These are phyloP conservation scores for Siniperca knerii DNA, from an alignment of 2,113 vertebrate genomes.

Conservation along the genomic window DNA sequence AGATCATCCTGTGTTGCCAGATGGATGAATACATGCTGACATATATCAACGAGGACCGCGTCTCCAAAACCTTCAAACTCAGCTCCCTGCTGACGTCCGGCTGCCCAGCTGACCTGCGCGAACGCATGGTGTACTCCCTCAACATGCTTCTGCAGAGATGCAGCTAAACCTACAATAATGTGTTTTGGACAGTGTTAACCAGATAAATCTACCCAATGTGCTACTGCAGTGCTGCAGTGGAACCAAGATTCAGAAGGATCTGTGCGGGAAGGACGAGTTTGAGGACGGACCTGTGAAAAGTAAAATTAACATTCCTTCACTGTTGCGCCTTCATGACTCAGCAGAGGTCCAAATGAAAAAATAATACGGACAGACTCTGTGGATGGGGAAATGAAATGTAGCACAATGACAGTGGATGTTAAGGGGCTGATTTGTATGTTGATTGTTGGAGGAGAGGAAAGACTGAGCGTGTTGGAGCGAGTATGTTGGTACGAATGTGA, in stretches of 20 bases:
- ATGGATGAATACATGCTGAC: conserved; percentile 95
- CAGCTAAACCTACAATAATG: conserved; percentile 83
- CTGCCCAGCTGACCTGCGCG: conserved; percentile 90
- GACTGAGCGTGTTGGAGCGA: conserved; percentile 45
- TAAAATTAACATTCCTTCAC: conserved; percentile 49
- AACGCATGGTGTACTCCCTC: conserved; percentile 95
- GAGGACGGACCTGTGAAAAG: conserved; percentile 47
- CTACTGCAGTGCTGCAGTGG: conserved; percentile 45
- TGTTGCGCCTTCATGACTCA: conserved; percentile 52
- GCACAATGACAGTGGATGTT: conserved; percentile 73
- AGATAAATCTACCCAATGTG: conserved; percentile 7
- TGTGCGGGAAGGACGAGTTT: conserved; percentile 21
- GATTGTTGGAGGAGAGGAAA: conserved; percentile 59
- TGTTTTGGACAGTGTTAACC: conserved; percentile 4
- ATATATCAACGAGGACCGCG: conserved; percentile 96
- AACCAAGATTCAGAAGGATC: conserved; percentile 17
- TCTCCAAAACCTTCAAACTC: conserved; percentile 92
- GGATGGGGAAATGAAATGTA: conserved; percentile 61
- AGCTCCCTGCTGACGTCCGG: conserved; percentile 91
- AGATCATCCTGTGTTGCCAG: conserved; percentile 95
- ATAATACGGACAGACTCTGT: conserved; percentile 24
- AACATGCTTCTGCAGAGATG: conserved; percentile 97
- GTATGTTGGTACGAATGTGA: conserved; percentile 88
- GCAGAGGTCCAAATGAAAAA: conserved; percentile 43
- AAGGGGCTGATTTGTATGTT: conserved; percentile 82